phyloP scores from a whole-genome alignment of 2,797 vertebrate genomes.

The Corythornis leucogaster region DNA sequence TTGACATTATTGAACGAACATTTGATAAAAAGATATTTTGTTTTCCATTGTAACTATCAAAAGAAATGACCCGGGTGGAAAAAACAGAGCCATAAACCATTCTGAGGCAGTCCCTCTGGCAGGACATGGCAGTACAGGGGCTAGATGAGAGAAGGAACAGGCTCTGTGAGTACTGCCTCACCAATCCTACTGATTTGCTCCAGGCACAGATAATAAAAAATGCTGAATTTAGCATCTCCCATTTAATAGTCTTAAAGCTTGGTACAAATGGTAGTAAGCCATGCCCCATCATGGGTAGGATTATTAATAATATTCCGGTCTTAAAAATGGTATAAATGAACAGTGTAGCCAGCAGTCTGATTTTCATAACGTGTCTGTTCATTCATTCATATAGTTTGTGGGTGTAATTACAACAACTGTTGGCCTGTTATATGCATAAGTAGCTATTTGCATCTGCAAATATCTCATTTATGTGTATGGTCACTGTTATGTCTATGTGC shows the following conservation, averaged over 20 bases:
- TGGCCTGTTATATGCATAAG: conserved; percentile 12
- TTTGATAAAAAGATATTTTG: neutral
- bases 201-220: neutral
- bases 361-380: conserved; percentile 19
- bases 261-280: conserved; percentile 14
- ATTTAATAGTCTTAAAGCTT: conserved; percentile 22
- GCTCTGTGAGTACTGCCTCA: neutral
- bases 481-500: conserved; percentile 18
- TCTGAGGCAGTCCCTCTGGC: neutral
- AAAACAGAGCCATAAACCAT: fast-evolving
- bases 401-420: conserved; percentile 37
- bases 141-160: neutral
- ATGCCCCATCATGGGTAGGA: neutral
- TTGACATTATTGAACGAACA: neutral
- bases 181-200: neutral
- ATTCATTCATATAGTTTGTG: conserved; percentile 41
- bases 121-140: neutral
- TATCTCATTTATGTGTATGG: conserved; percentile 43
- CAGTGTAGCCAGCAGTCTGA: neutral
- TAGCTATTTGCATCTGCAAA: conserved; percentile 62
- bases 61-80: neutral
- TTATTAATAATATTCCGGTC: neutral
- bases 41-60: neutral
- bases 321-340: neutral
- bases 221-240: neutral